Base-by-base conservation (phyloP, 2,797 vertebrate species). In the Sebastiscus tertius region DNA sequence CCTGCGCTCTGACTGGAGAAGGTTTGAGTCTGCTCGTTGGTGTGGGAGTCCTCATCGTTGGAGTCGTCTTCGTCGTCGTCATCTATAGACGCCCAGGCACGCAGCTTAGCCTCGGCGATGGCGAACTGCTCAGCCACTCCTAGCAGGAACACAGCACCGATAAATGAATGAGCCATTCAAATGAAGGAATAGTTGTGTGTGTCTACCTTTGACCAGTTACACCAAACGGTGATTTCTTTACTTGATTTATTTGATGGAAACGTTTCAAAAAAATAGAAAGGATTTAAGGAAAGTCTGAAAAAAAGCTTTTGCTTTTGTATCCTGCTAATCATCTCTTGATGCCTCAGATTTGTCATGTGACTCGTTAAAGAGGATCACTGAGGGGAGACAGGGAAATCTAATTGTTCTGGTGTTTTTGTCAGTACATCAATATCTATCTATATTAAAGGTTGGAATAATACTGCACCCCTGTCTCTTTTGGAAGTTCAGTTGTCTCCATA, bases 51-150 rank as follows among this genome's bases (percentile, higher is more conserved):
- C 61, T 99, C 98, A 0, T 98, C 97, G 0, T 97, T 97, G 61
- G 96, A 98, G 65, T 99, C 94, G 16, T 93, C 93, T 16, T 84
- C 90, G 0, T 98, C 97, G 0, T 99, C 98, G 0, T 98, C 97
- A 4, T 99, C 98, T 79, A 99, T 87, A 0, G 98, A 99, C 1
- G 98, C 98, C 98, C 98, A 99, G 39, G 98, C 98, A 2, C 98
- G 95, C 78, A 99, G 97, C 90, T 99, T 99, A 65, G 98, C 98
- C 93, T 99, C 98, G 0, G 98, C 98, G 0, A 99, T 99, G 89
- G 97, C 98, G 88, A 99, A 99, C 94, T 99, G 98, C 89, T 99
- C 98, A 0, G 98, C 98, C 49, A 98, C 97, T 56, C 97, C 97
- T 98, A 63, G 20, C 8, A 68, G 73, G 20, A 73, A 76, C 33